Percentiles rank a stretch among this genome's conserved stretches.
Evolutionary conservation across 2,888 invertebrate species (phyloP).

Genomic region (Temnothorax unifasciatus): DNA sequence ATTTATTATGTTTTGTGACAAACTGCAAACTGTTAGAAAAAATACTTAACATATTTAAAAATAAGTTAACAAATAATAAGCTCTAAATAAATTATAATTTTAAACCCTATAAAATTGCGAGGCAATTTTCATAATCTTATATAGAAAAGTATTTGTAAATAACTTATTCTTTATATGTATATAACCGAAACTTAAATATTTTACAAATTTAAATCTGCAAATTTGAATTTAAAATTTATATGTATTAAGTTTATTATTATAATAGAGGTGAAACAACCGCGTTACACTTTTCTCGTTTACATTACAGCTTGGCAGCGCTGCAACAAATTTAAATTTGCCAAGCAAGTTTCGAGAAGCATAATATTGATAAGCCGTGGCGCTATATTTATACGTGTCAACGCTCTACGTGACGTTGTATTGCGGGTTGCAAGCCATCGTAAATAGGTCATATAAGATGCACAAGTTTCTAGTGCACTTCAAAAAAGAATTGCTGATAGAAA

Average conservation of each 20-base stretch:
- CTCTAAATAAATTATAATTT: too few species aligned
- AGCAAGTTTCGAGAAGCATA: background rate
- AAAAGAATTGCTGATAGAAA: background rate
- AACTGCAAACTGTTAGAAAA: background rate
- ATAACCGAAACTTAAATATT: background rate
- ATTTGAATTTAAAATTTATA: background rate
- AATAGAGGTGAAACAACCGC: background rate
- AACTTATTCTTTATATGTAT: background rate
- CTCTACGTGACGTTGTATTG: background rate
- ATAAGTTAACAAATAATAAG: background rate
- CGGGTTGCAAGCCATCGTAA: background rate
- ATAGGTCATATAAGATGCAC: background rate
- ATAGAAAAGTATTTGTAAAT: background rate
- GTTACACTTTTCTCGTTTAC: background rate
- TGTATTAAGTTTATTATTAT: background rate
- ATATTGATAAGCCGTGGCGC: background rate
- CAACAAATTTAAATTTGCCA: slow-evolving; percentile 6
- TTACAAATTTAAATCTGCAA: slow-evolving; percentile 2
- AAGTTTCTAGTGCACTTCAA: background rate
- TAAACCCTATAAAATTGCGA: background rate
- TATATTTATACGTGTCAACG: background rate
- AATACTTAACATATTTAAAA: background rate
- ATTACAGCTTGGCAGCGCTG: background rate
- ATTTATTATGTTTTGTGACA: background rate
- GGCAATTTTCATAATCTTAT: background rate